Conservation (phyloP, 2,113 vertebrate species). For the Grammatotria lemairii region DNA sequence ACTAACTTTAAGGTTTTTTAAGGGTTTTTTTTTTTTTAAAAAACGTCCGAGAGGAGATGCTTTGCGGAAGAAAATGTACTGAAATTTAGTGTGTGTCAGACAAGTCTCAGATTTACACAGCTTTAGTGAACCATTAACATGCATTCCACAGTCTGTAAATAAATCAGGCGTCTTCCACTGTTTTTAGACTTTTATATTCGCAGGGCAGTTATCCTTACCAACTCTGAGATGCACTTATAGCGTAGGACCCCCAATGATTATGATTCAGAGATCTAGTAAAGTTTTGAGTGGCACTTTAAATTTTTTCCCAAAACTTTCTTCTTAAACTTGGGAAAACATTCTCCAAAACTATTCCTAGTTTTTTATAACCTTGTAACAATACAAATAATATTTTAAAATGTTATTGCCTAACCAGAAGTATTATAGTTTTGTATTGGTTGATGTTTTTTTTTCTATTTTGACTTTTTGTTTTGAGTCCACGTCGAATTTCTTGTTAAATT, state of each 20-base stretch:
- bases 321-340: neutral
- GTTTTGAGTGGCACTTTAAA: neutral
- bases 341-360: neutral
- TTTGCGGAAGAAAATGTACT: neutral
- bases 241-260: rapidly evolving
- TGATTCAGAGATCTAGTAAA: neutral
- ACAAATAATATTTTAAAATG: neutral
- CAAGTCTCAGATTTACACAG: neutral
- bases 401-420: neutral
- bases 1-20: neutral
- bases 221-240: neutral
- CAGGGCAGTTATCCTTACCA: neutral
- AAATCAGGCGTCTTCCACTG: neutral
- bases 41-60: rapidly evolving
- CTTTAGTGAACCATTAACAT: neutral
- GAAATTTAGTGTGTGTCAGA: neutral
- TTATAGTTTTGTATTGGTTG: neutral
- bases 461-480: neutral
- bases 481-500: neutral
- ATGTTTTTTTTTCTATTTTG: neutral
- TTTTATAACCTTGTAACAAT: neutral
- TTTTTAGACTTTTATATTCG: neutral
- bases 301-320: neutral
- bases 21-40: neutral
- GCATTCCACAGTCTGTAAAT: neutral